phyloP scores from a whole-genome alignment of 2,888 invertebrate genomes.

The Spisula subtruncata region DNA sequence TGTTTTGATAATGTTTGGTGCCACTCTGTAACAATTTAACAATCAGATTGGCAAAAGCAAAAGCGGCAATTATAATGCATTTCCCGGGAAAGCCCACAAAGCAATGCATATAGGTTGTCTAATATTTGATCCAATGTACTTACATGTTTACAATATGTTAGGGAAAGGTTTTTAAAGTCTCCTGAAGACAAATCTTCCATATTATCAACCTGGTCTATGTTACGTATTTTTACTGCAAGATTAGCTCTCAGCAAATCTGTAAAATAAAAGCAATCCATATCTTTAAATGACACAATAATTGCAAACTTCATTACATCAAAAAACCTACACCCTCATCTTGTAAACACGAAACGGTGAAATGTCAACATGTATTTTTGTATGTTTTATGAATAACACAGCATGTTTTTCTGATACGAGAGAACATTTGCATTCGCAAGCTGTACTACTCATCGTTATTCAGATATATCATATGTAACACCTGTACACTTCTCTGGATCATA shows the following conservation, averaged over 20 bases:
- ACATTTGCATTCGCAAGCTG: too few species aligned
- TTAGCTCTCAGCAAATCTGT: constrained; percentile 77
- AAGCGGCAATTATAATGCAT: neutral
- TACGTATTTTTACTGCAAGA: constrained; percentile 75
- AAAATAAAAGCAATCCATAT: constrained; percentile 11
- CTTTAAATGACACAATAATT: constrained; percentile 10
- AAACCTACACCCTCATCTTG: neutral
- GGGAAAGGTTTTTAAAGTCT: constrained; percentile 68
- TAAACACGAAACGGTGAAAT: constrained; percentile 14
- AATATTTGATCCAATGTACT: constrained; percentile 22
- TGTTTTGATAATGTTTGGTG: too few species aligned
- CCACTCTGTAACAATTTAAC: too few species aligned
- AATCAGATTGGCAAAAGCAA: neutral
- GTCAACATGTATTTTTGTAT: constrained; percentile 2
- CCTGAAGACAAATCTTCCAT: constrained; percentile 69
- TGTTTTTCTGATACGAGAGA: neutral
- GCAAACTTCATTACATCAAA: neutral
- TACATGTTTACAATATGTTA: constrained; percentile 77
- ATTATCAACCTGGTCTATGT: constrained; percentile 63
- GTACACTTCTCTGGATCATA: too few species aligned
- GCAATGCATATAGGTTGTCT: too few species aligned
- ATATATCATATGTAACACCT: too few species aligned
- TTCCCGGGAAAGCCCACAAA: neutral
- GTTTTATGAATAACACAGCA: constrained; percentile 6
- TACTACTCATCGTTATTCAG: too few species aligned